phyloP scores from a whole-genome alignment of 2,797 vertebrate genomes.

The Microcaecilia unicolor region DNA sequence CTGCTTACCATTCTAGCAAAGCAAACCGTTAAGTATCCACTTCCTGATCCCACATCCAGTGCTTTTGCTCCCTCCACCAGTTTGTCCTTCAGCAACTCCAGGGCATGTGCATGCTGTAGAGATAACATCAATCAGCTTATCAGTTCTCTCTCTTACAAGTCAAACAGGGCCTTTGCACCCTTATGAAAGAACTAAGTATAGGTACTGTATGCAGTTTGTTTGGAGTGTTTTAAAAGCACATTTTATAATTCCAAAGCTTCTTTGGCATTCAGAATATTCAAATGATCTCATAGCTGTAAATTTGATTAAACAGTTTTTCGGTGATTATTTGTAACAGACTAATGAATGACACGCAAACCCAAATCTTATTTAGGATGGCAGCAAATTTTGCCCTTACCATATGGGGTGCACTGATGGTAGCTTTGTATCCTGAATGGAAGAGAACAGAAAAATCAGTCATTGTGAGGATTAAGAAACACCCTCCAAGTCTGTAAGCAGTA shows the following conservation, averaged over 20 bases:
- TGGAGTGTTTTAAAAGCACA: no score
- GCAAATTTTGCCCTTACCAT: constrained; percentile 64
- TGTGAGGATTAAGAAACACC: no score
- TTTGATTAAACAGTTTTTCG: no score
- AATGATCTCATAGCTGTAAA: no score
- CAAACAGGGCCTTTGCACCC: fast-evolving
- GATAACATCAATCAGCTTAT: no score
- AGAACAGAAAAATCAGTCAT: fast-evolving
- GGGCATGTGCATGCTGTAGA: constrained; percentile 76
- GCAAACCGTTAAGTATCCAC: constrained; percentile 82
- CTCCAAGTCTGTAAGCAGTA: no score
- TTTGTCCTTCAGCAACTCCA: constrained; percentile 79
- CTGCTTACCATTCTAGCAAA: constrained; percentile 79
- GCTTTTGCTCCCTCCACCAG: constrained; percentile 73
- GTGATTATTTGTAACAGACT: background rate
- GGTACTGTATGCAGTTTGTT: background rate
- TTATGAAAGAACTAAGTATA: background rate
- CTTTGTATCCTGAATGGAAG: constrained; percentile 69
- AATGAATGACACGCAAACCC: background rate
- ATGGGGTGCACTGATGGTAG: constrained; percentile 89
- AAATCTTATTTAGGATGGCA: background rate
- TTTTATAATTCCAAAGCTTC: no score
- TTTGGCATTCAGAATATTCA: no score
- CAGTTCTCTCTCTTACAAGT: background rate
- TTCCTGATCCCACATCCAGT: constrained; percentile 83